Conservation (phyloP, 2,113 vertebrate species). For the Pteruthius melanotis region DNA sequence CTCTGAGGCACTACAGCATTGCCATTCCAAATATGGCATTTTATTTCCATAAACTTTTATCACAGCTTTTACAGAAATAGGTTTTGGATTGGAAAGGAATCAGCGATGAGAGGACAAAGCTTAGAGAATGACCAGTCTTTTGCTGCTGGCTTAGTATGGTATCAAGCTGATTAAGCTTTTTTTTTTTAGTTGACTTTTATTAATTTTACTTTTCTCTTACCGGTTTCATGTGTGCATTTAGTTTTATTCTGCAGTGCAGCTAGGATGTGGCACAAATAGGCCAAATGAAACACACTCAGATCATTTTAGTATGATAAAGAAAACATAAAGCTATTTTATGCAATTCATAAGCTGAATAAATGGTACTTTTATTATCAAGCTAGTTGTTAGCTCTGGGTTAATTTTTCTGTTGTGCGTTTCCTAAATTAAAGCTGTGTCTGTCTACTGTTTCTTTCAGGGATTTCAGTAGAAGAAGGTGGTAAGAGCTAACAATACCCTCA, state of each 20-base stretch:
- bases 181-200: not conserved
- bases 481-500: not conserved
- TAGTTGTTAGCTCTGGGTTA: not conserved
- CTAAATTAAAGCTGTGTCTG: not conserved
- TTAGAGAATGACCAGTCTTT: not conserved
- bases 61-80: not conserved
- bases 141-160: not conserved
- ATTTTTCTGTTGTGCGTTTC: not conserved
- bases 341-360: not conserved
- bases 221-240: not conserved
- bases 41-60: not conserved
- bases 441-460: not conserved
- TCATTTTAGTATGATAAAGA: not conserved
- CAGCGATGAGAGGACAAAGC: accelerated
- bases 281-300: not conserved
- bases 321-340: not conserved
- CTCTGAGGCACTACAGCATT: not conserved
- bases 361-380: not conserved
- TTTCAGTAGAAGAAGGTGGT: not conserved
- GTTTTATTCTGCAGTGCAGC: not conserved
- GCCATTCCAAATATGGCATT: not conserved
- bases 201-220: not conserved
- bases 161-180: not conserved
- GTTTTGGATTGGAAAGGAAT: not conserved
- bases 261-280: not conserved